Evolutionary conservation across 64 coral and sea anemone genomes (phyloP).

Genomic region (Astreopora myriophthalma): DNA sequence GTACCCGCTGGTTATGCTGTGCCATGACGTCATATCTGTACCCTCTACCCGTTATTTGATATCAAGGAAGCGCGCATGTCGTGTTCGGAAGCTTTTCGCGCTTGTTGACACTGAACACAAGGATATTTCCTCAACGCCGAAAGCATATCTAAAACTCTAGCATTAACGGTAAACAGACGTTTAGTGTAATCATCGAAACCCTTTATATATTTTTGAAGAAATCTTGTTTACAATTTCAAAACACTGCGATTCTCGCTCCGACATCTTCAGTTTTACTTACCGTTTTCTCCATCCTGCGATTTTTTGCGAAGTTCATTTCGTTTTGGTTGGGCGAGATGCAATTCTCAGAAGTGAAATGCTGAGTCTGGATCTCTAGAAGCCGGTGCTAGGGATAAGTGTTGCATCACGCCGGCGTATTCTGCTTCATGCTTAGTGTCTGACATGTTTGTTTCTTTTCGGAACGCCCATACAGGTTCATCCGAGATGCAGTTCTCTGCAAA

Average conservation of each 20-base stretch:
- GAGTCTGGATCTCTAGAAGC: background rate
- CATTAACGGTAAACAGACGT: background rate
- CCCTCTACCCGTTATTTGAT: no score
- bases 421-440: background rate
- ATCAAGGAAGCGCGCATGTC: no score
- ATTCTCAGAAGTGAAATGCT: background rate
- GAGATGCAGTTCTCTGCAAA: slow-evolving; percentile 63
- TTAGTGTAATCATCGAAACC: no score
- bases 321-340: background rate
- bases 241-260: no score
- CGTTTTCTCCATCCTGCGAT: background rate
- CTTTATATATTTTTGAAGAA: background rate
- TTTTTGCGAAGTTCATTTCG: no score
- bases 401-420: background rate
- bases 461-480: background rate
- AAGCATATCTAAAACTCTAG: background rate
- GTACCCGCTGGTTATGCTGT: no score
- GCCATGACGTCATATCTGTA: no score
- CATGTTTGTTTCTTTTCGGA: background rate
- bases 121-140: background rate
- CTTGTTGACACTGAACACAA: background rate
- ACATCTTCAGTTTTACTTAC: background rate
- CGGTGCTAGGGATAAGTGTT: background rate
- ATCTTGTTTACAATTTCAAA: no score
- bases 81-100: background rate